These are phyloP conservation scores for Cyrtodaria siliqua DNA, from an alignment of 2,888 invertebrate genomes.

Conservation along the genomic window DNA sequence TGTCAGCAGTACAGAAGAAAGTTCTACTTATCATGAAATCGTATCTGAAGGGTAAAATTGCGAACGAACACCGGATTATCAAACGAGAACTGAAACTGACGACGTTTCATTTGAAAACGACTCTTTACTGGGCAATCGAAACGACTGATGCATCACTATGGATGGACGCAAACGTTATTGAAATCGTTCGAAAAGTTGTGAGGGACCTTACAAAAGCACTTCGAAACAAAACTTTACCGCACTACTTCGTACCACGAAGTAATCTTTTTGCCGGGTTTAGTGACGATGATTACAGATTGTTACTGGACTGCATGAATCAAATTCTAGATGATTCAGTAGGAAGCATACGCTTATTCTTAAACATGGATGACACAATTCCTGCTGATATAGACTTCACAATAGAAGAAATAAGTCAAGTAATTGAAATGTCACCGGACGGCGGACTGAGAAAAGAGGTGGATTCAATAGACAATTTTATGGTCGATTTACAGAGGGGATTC, in stretches of 20 bases:
- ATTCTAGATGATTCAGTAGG: slow-evolving; percentile 23
- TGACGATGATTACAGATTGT: slow-evolving; percentile 2
- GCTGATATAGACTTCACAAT: slow-evolving; percentile 12
- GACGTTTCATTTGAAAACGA: slow-evolving; percentile 63
- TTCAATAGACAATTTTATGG: slow-evolving; percentile 31
- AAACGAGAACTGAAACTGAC: slow-evolving; percentile 40
- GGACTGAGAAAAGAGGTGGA: slow-evolving; percentile 28
- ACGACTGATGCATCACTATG: slow-evolving; percentile 15
- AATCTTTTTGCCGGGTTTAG: slow-evolving; percentile 43
- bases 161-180: slow-evolving; percentile 19
- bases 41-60: slow-evolving; percentile 48
- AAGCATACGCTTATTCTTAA: slow-evolving; percentile 27
- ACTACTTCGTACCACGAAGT: slow-evolving; percentile 34
- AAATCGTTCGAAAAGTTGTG: slow-evolving; percentile 12
- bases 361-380: slow-evolving; percentile 21
- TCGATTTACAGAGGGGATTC: slow-evolving; percentile 45
- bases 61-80: slow-evolving; percentile 12
- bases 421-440: slow-evolving; percentile 30
- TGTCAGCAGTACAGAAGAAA: slow-evolving; percentile 49
- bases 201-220: slow-evolving; percentile 12
- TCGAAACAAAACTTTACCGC: slow-evolving; percentile 7
- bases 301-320: slow-evolving; percentile 19
- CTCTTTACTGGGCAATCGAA: slow-evolving; percentile 58
- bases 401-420: slow-evolving; percentile 22
- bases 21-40: slow-evolving; percentile 57